phyloP scores from a whole-genome alignment of 1,140 invertebrate genomes.

The Melanaphis sacchari region DNA sequence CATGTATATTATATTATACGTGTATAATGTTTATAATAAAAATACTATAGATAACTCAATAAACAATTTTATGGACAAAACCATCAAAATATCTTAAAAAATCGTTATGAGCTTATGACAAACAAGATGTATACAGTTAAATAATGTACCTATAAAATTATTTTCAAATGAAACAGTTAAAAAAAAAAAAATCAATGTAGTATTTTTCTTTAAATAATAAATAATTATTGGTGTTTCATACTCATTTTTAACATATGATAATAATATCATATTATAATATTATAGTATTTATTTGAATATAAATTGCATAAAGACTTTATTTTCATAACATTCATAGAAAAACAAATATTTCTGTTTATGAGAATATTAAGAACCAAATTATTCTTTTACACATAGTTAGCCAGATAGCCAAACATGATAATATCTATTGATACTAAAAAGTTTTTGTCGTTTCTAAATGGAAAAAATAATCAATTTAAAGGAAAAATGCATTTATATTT shows the following conservation, averaged over 20 bases:
- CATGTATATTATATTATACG: background rate
- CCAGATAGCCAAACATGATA: too few relatives aligned
- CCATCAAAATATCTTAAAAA: background rate
- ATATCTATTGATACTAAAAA: background rate
- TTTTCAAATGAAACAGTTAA: background rate
- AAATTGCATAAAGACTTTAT: background rate
- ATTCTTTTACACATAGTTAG: background rate
- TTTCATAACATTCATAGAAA: background rate
- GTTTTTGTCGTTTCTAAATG: background rate
- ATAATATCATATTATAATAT: background rate
- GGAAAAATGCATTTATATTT: background rate
- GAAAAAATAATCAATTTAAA: background rate
- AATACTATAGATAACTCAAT: background rate
- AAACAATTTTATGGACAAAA: slow-evolving; percentile 21
- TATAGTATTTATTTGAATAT: background rate
- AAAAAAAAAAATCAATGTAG: background rate
- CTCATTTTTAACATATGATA: background rate
- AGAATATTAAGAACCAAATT: background rate
- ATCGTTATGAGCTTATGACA: background rate
- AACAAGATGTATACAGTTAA: background rate
- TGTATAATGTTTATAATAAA: background rate
- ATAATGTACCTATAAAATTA: background rate
- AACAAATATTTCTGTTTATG: background rate
- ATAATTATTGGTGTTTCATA: background rate
- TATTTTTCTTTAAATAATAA: background rate